Evolutionary conservation across 2,888 invertebrate species (phyloP), one percentile per base, ranked within the genome.

Genomic region (Tinea semifulvella): DNA sequence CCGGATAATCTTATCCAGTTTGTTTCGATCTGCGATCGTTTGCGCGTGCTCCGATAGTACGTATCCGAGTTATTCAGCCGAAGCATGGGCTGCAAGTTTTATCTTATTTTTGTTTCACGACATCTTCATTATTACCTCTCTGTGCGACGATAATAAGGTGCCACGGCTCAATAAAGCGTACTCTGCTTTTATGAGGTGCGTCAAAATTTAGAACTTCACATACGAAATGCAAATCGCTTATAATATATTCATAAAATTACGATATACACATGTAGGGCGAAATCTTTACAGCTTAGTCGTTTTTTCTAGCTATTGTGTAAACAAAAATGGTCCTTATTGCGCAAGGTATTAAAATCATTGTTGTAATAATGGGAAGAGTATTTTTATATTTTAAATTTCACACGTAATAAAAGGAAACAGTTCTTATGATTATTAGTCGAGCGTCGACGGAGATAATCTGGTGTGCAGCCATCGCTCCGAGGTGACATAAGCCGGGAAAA

Each of bases 401-500:
- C 77, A 77, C 77, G 68, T 77, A 79, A 77, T 79, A 77, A 77
- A 75, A 65, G 68, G 73, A 71, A 71, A 75, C 75, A 73, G 75
- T 76, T 76, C 76, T 74, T 80, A 76, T 77, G 80, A 80, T 80
- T 80, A 80, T 80, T 79, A 80, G 75, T 74, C 63, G 55, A 54
- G 76, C 76, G 76, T 70, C 72, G 70, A 66, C 70, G 75, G 68
- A 73, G 77, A 69, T 80, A 80, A 80, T 77, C 80, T 76, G 66
- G 64, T 59, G 63, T 71, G 60, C 68, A 69, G 72, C 72, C 76
- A 66, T 60, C 61, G 63, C 65, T 59, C 68, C 65, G 59, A 68
- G 68, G 75, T 77, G 80, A 80, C 80, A 73, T 77, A 77, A 80
- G 65, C 79, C 75, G 75, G 74, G 76, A 80, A 77, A 80, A 76